A percentile compares a stretch with the other conserved stretches of the same genome.
Conservation (phyloP, 2,888 invertebrate species). For the Argyra leucocephala region DNA sequence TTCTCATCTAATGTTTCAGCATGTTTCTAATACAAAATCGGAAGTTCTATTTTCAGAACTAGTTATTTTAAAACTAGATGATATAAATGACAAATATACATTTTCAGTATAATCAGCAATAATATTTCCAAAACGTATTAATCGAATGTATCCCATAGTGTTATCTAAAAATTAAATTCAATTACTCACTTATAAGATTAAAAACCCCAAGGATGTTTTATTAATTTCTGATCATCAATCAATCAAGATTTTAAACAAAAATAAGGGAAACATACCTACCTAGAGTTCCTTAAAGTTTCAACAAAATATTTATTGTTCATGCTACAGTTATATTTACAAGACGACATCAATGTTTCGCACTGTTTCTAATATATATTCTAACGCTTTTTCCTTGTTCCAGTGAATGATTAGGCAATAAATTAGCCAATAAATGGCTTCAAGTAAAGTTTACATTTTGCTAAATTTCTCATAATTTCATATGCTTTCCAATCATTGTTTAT, state of each 20-base stretch:
- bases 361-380: slow-evolving; percentile 91
- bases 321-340: slow-evolving; percentile 89
- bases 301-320: slow-evolving; percentile 94
- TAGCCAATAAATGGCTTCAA: slow-evolving; percentile 74
- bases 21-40: slow-evolving; percentile 52
- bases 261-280: too few species aligned
- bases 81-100: slow-evolving; percentile 76
- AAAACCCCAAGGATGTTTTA: too few species aligned
- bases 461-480: slow-evolving; percentile 90
- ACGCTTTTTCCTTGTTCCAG: slow-evolving; percentile 93
- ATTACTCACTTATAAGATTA: too few species aligned
- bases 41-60: slow-evolving; percentile 53
- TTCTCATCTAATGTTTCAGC: slow-evolving; percentile 68
- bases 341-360: slow-evolving; percentile 94
- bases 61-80: slow-evolving; percentile 53
- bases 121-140: slow-evolving; percentile 86
- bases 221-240: too few species aligned
- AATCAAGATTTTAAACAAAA: too few species aligned
- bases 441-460: slow-evolving; percentile 76
- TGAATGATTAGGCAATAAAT: slow-evolving; percentile 90
- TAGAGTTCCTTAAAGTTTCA: slow-evolving; percentile 79
- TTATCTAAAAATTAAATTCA: slow-evolving; percentile 46
- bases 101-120: slow-evolving; percentile 87
- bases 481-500: slow-evolving; percentile 98
- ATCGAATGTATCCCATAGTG: slow-evolving; percentile 89